Percentiles rank a stretch among this genome's conserved stretches.
phyloP scores from a whole-genome alignment of 2,797 vertebrate genomes.

The Australoheros facetus region DNA sequence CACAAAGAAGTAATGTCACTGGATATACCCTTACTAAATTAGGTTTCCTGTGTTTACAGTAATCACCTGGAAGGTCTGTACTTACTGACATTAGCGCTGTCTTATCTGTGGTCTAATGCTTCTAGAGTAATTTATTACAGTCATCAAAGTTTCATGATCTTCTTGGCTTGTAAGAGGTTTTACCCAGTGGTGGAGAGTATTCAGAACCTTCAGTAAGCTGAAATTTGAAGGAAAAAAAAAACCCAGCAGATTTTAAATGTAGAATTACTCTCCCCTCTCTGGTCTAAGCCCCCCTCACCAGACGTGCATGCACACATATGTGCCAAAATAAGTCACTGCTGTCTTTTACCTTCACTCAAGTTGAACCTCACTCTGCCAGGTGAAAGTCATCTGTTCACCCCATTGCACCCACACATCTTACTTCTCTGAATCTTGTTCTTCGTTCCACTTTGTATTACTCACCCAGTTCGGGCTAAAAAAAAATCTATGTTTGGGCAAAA shows the following conservation, averaged over 20 bases:
- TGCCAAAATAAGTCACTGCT: neutral
- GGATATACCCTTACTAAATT: constrained; percentile 32
- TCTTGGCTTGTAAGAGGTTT: neutral
- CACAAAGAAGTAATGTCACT: constrained; percentile 22
- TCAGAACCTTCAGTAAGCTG: neutral
- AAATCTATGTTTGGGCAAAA: constrained; percentile 6
- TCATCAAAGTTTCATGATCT: constrained; percentile 29
- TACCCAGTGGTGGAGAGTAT: neutral
- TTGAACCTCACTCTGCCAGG: neutral
- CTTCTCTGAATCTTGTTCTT: neutral
- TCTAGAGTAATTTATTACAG: constrained; percentile 24
- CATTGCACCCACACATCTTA: neutral
- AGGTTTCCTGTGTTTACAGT: constrained; percentile 29
- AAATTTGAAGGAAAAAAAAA: neutral
- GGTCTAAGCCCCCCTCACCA: neutral
- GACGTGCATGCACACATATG: neutral
- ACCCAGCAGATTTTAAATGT: neutral
- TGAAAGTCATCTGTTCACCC: neutral
- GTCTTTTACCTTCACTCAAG: neutral
- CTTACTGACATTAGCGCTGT: constrained; percentile 6
- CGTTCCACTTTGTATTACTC: neutral
- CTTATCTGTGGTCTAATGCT: constrained; percentile 11
- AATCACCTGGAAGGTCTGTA: constrained; percentile 24
- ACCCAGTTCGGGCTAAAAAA: neutral
- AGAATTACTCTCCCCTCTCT: neutral